Base-by-base conservation (phyloP, 2,888 invertebrate genomes). In the Platycheirus rosarum region DNA sequence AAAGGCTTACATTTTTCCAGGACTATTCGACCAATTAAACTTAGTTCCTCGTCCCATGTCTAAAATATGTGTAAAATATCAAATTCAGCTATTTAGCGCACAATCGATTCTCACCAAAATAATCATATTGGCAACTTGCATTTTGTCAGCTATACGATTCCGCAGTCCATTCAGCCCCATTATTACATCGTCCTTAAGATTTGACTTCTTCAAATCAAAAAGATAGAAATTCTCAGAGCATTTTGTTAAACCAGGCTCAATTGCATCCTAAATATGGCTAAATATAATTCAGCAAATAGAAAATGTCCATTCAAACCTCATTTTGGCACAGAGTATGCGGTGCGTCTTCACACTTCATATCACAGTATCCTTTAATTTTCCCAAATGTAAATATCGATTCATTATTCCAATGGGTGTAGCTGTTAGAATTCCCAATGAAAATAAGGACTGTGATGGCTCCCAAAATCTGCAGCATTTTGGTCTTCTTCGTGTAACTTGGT, bases 111-210 rank as follows among this genome's bases (percentile, higher is more conserved):
- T 82, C 20, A 85, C 82, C 85, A 85, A 40, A 16, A 75, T 32
- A 0, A 85, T 68, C 86, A 86, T 86, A 48, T 85, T 76, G 11
- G 85, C 63, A 5, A 86, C 82, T 11, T 63, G 60, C 85, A 85
- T 85, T 29, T 73, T 84, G 3, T 69, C 48, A 0, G 86, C 85
- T 37, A 86, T 86, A 9, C 86, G 85, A 55, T 85, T 65, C 2
- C 86, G 71, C 13, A 86, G 14, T 1, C 86, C 86, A 69, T 86
- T 86, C 9, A 86, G 84, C 6, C 85, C 86, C 16, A 69, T 51
- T 7, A 85, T 4, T 5, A 78, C 18, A 9, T 73, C 82, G 1
- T 57, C 13, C 44, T 46, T 46, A 0, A 66, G 0, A 11, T 48
- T 11, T 23, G 18, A 13, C 1, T 23, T 7, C 6, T 42, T 7